Percentiles rank a stretch among this genome's conserved stretches.
Evolutionary conservation across 2,888 invertebrate genomes (phyloP).

Genomic region (Drosophila infuscata): DNA sequence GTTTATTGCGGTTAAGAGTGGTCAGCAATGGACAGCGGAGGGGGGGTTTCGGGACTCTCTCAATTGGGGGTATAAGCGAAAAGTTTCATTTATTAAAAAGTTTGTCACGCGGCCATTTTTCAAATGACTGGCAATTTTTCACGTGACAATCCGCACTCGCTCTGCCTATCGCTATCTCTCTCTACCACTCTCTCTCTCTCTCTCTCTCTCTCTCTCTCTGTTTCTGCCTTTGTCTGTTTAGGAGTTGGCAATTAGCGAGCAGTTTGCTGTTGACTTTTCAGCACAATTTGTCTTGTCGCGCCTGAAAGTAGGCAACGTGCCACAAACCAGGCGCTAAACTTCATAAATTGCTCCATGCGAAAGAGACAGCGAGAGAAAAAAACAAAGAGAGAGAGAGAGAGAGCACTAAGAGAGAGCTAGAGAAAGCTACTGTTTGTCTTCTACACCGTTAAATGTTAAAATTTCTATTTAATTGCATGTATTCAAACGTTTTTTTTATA

Average conservation of each 20-base stretch:
- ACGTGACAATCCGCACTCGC: constrained; percentile 68
- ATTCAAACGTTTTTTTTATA: neutral
- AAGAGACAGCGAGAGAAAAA: neutral
- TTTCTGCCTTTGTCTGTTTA: constrained; percentile 10
- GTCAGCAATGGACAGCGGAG: constrained; percentile 23
- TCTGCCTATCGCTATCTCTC: neutral
- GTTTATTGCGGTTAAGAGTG: constrained; percentile 61
- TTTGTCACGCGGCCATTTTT: constrained; percentile 74
- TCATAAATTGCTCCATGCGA: constrained; percentile 60
- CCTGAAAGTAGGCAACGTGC: constrained; percentile 67
- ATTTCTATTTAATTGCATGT: neutral
- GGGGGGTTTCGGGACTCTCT: neutral
- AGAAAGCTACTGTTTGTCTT: neutral
- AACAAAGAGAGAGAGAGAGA: neutral
- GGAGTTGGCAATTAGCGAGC: constrained; percentile 70
- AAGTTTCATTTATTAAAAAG: constrained; percentile 79
- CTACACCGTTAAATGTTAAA: neutral
- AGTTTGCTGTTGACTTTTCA: constrained; percentile 73
- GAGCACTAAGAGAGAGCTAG: neutral
- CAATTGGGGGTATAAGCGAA: constrained; percentile 33
- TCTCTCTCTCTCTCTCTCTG: neutral
- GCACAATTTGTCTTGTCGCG: constrained; percentile 75
- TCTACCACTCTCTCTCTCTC: neutral
- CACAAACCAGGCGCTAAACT: constrained; percentile 60
- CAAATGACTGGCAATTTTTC: constrained; percentile 78